Conservation (phyloP, 2,888 invertebrate species). For the Patella depressa region DNA sequence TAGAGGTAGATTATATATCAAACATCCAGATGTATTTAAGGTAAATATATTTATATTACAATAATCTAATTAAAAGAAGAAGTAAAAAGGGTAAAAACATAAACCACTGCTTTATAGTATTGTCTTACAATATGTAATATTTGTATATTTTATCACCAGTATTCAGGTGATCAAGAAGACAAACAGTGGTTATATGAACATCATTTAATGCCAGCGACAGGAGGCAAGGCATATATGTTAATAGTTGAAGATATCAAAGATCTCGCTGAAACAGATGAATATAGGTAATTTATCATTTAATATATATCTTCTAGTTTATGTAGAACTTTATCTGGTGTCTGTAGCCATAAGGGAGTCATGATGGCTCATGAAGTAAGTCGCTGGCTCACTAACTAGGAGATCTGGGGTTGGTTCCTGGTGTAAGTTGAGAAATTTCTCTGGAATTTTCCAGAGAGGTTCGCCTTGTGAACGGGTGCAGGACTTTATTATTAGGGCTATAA, state of each 20-base stretch:
- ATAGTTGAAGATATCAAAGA: slow-evolving; percentile 84
- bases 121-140: background rate
- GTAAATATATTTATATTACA: slow-evolving; percentile 40
- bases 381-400: no score
- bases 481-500: background rate
- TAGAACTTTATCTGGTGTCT: no score
- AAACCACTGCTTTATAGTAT: background rate
- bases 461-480: no score
- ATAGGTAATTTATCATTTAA: slow-evolving; percentile 67
- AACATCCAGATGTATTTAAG: slow-evolving; percentile 83
- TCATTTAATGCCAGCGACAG: slow-evolving; percentile 83
- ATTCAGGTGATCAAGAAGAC: slow-evolving; percentile 85
- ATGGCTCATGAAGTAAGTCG: no score
- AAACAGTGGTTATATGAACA: slow-evolving; percentile 86
- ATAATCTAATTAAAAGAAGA: background rate
- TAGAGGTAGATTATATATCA: slow-evolving; percentile 81
- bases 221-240: slow-evolving; percentile 85
- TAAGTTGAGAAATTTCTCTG: no score
- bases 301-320: no score
- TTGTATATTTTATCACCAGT: slow-evolving; percentile 66
- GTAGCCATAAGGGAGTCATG: no score
- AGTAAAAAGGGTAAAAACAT: background rate
- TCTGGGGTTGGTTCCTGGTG: no score
- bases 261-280: slow-evolving; percentile 81
- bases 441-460: no score